Conservation (phyloP, 2,797 vertebrate genomes). For the Phrynocephalus guinanensis region DNA sequence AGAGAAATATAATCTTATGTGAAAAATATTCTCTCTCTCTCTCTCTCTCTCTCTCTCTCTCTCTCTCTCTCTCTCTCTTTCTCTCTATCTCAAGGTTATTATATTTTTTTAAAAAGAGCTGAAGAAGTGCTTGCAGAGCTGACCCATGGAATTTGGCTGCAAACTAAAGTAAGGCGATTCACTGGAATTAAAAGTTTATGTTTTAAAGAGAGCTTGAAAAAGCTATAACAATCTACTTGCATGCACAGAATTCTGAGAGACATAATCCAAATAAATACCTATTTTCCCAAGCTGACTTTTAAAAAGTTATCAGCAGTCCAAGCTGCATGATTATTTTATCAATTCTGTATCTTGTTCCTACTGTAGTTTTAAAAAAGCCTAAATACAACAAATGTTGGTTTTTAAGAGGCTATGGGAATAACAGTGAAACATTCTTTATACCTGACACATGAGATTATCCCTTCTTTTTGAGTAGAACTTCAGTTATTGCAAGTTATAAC, state of each 20-base stretch:
- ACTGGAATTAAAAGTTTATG: accelerated
- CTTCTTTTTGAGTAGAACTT: not conserved
- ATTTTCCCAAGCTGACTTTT: no score
- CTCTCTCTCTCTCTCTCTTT: constrained; percentile 37
- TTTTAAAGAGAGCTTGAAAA: constrained; percentile 29
- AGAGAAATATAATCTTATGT: constrained; percentile 69
- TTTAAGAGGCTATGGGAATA: not conserved
- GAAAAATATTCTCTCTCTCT: constrained; percentile 72
- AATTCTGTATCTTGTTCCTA: not conserved
- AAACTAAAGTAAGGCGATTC: constrained; percentile 57
- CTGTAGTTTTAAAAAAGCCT: not conserved
- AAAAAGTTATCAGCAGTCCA: not conserved
- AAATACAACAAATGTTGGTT: constrained; percentile 17
- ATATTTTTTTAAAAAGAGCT: constrained; percentile 54
- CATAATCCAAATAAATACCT: no score
- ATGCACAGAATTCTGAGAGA: no score
- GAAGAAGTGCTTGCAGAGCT: constrained; percentile 58
- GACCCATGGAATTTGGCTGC: constrained; percentile 49
- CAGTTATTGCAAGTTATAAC: not conserved
- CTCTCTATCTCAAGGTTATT: constrained; percentile 57
- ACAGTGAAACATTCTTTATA: not conserved
- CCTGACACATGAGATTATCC: not conserved
- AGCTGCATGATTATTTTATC: not conserved
- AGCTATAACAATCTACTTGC: no score
- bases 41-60: constrained; percentile 31